Evolutionary conservation across 2,797 vertebrate species (phyloP), one percentile per base, ranked within the genome.

Genomic region (Calcarius lapponicus): DNA sequence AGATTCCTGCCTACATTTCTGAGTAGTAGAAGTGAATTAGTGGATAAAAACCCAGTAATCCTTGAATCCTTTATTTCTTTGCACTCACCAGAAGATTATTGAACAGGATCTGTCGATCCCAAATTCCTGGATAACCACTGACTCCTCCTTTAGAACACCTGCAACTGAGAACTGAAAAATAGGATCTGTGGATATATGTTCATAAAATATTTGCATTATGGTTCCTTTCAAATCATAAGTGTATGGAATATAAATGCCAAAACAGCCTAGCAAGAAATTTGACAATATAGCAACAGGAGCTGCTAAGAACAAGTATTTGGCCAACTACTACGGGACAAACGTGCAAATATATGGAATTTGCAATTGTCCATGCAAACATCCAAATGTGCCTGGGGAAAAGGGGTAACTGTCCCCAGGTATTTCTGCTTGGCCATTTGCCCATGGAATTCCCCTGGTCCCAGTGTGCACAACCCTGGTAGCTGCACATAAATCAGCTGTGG

Each of bases 221-320:
- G 38, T 64, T 95, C 48, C 74, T 38, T 92, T 82, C 62, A 73
- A 81, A 88, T 24, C 28, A 2, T 31, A 72, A 73, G 19, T 36
- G 25, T 9, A 31, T 38, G 56, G 43, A 88, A 88, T 2, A 1
- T 6, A 80, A 95, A 70, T 71, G 40, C 42, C 64, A 74, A 60
- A 74, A 67, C 60, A 90, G 69, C 67, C 48, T 34, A 62, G 56
- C n/a, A 76, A 79, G 73, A 62, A 80, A 43, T n/a, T 53, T 11
- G 48, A 82, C 61, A 71, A 50, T 43, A 56, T 1, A 54, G 66
- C 73, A 85, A 87, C 42, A 93, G 64, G 62, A 92, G 64, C 61
- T 87, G 74, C 45, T 88, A 56, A 86, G 61, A 78, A 75, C 82
- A 93, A 87, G 72, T 89, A 90, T 88, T 87, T 90, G 70, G 31